Percentiles rank a stretch among this genome's conserved stretches.
Conservation (phyloP, 2,113 vertebrate genomes). For the Myrmecobius fasciatus region DNA sequence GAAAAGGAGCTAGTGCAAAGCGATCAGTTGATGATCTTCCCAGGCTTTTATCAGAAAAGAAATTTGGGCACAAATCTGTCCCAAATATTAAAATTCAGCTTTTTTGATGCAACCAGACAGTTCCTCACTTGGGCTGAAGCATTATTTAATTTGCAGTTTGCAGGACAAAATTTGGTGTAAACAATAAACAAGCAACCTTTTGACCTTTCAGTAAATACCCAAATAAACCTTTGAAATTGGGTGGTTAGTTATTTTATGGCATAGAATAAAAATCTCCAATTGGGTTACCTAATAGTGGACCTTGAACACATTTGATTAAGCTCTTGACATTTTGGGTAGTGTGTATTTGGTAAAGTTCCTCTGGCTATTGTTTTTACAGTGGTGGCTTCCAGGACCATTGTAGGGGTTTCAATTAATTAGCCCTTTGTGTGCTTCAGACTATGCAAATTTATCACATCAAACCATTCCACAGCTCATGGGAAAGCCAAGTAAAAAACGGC, state of each 20-base stretch:
- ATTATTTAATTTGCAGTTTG: conserved; percentile 64
- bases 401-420: conserved; percentile 99
- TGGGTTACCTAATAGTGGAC: conserved; percentile 87
- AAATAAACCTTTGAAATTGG: conserved; percentile 84
- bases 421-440: conserved; percentile 96
- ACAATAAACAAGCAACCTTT: conserved; percentile 84
- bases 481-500: conserved; percentile 93
- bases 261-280: conserved; percentile 88
- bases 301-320: conserved; percentile 86
- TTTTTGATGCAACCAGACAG: conserved; percentile 48
- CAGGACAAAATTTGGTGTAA: conserved; percentile 78
- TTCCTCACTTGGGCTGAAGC: conserved; percentile 35
- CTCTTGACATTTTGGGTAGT: conserved; percentile 84
- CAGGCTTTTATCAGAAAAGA: conserved; percentile 29
- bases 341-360: conserved; percentile 94
- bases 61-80: conserved; percentile 18
- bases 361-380: conserved; percentile 92
- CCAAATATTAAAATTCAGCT: conserved; percentile 52
- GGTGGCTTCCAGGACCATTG: conserved; percentile 89
- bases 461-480: conserved; percentile 94
- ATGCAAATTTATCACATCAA: conserved; percentile 99
- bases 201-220: conserved; percentile 86
- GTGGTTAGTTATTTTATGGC: conserved; percentile 86
- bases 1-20: not conserved
- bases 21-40: not conserved